Evolutionary conservation across 1,140 invertebrate species (phyloP).

Genomic region (Teleopsis dalmanni): DNA sequence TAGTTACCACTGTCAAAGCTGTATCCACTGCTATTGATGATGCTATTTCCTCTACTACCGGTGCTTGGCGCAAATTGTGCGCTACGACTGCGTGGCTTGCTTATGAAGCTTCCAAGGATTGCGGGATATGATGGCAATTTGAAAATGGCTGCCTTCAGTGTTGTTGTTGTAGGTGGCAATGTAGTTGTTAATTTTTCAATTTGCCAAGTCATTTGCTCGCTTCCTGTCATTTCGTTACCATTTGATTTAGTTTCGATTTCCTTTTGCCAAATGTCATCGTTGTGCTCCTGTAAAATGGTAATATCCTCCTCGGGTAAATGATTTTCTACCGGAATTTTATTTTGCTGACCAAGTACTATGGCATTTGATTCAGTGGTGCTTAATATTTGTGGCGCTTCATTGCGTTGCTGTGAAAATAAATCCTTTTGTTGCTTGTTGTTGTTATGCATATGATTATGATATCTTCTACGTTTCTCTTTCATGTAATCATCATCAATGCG

Average conservation of each 20-base stretch:
- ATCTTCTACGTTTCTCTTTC: slow-evolving; percentile 32
- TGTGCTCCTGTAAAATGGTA: slow-evolving; percentile 4
- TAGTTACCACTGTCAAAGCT: background rate
- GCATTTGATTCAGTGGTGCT: too few relatives aligned
- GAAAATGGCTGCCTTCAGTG: slow-evolving; percentile 23
- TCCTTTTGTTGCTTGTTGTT: slow-evolving; percentile 13
- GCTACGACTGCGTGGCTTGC: slow-evolving; percentile 32
- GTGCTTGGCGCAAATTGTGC: slow-evolving; percentile 36
- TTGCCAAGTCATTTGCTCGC: slow-evolving; percentile 14
- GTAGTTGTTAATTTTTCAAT: slow-evolving; percentile 12
- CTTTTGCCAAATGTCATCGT: slow-evolving; percentile 21
- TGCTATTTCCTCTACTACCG: slow-evolving; percentile 18
- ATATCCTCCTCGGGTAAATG: slow-evolving; percentile 16
- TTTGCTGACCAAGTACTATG: too few relatives aligned
- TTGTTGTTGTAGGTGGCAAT: background rate
- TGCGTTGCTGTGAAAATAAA: slow-evolving; percentile 17
- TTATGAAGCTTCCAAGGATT: slow-evolving; percentile 26
- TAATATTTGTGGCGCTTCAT: background rate
- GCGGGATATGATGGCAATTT: slow-evolving; percentile 33
- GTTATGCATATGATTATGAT: slow-evolving; percentile 20
- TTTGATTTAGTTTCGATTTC: slow-evolving; percentile 17
- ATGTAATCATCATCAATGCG: slow-evolving; percentile 34
- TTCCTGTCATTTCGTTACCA: slow-evolving; percentile 11
- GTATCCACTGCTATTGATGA: background rate
- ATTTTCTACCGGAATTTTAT: slow-evolving; percentile 5